Percentiles rank a stretch among this genome's conserved stretches.
phyloP scores from a whole-genome alignment of 1,140 invertebrate genomes.

The Sipha flava region DNA sequence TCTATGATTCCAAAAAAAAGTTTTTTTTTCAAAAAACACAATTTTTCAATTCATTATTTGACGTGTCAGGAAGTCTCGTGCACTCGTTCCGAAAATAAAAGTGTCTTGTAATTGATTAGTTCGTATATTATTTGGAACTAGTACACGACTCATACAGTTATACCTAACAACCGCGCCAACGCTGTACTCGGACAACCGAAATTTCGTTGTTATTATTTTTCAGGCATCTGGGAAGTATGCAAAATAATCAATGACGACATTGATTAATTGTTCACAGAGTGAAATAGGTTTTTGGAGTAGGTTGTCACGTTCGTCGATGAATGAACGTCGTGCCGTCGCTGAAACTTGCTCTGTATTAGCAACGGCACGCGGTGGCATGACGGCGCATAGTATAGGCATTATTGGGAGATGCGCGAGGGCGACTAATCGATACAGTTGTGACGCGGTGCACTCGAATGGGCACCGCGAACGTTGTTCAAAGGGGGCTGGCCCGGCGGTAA shows the following conservation, averaged over 20 bases:
- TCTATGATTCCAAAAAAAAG: too few species aligned
- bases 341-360: too few species aligned
- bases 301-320: not conserved
- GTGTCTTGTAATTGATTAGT: not conserved
- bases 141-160: too few species aligned
- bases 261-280: not conserved
- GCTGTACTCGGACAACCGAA: not conserved
- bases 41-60: too few species aligned
- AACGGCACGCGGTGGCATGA: not conserved
- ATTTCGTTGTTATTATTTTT: not conserved
- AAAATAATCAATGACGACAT: not conserved
- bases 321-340: too few species aligned
- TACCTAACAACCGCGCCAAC: not conserved
- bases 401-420: not conserved
- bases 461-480: not conserved
- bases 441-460: not conserved
- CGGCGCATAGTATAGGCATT: not conserved
- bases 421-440: conserved; percentile 7
- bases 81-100: too few species aligned
- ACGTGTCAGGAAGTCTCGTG: not conserved
- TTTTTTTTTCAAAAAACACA: too few species aligned
- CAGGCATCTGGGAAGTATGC: not conserved
- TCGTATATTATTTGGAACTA: not conserved
- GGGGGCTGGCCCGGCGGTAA: not conserved
- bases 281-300: conserved; percentile 15